Conservation (phyloP, 2,888 invertebrate species). For the Drosophila cognata region DNA sequence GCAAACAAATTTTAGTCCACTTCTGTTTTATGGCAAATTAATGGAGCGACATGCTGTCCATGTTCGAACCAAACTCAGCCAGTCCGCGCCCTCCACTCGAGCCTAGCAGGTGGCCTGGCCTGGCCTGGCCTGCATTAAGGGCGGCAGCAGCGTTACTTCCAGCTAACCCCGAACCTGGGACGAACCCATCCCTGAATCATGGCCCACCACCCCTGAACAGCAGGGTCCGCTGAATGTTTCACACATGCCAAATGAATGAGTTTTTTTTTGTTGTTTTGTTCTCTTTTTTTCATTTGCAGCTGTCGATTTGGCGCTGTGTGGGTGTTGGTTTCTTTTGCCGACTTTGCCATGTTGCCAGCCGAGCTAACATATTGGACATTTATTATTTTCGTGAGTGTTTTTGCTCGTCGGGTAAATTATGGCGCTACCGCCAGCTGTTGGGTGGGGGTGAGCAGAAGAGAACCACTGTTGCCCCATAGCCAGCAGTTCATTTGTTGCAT, state of each 20-base stretch:
- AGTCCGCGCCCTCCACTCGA: constrained; percentile 40
- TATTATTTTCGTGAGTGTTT: constrained; percentile 81
- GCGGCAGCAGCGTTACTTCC: constrained; percentile 37
- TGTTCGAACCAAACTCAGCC: constrained; percentile 47
- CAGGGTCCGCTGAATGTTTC: constrained; percentile 61
- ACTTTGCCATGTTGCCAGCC: constrained; percentile 65
- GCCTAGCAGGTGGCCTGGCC: constrained; percentile 75
- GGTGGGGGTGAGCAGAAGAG: not conserved
- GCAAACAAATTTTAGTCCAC: constrained; percentile 82
- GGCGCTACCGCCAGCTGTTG: constrained; percentile 26
- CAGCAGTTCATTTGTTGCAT: constrained; percentile 61
- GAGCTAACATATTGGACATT: constrained; percentile 79
- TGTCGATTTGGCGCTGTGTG: constrained; percentile 57
- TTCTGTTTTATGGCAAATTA: constrained; percentile 83
- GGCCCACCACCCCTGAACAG: constrained; percentile 3
- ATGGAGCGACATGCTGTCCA: constrained; percentile 79
- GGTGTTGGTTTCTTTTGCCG: constrained; percentile 62
- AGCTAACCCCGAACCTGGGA: constrained; percentile 12
- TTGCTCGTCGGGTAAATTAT: constrained; percentile 79
- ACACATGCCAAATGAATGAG: constrained; percentile 76
- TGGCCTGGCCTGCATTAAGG: constrained; percentile 26
- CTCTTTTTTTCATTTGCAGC: constrained; percentile 42
- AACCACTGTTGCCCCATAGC: constrained; percentile 12
- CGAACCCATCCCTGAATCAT: constrained; percentile 47
- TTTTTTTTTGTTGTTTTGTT: constrained; percentile 44